These are phyloP conservation scores for Microplitis mediator DNA, from an alignment of 1,140 invertebrate species.

Conservation along the genomic window DNA sequence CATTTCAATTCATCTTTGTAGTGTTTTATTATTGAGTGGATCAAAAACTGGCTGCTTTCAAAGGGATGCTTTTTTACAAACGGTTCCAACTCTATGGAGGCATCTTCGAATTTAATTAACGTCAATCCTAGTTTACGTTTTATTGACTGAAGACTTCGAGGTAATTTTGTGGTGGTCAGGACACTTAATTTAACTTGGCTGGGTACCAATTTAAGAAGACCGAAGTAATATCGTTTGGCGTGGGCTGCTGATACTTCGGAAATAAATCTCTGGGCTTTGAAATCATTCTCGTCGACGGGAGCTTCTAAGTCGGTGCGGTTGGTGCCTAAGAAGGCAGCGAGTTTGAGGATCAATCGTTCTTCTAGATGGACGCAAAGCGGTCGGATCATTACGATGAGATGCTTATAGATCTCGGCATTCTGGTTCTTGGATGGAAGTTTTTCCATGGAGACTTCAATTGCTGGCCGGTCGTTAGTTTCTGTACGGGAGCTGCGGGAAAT, in stretches of 20 bases:
- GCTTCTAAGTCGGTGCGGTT: conserved; percentile 51
- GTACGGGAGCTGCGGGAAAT: conserved; percentile 63
- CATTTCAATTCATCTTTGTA: conserved; percentile 90
- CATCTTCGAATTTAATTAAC: conserved; percentile 95
- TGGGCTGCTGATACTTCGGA: conserved; percentile 81
- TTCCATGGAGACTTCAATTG: conserved; percentile 70
- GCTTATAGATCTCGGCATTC: conserved; percentile 75
- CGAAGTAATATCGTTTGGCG: conserved; percentile 89
- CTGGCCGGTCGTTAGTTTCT: conserved; percentile 63
- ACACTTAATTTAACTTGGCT: conserved; percentile 85
- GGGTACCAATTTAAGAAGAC: conserved; percentile 78
- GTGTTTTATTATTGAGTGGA: conserved; percentile 77
- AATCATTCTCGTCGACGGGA: conserved; percentile 74
- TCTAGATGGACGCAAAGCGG: conserved; percentile 87
- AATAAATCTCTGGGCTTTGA: conserved; percentile 75
- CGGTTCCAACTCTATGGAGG: conserved; percentile 87
- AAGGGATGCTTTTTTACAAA: conserved; percentile 86
- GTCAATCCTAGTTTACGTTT: conserved; percentile 88
- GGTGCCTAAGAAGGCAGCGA: conserved; percentile 74
- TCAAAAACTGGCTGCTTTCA: conserved; percentile 84
- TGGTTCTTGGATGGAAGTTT: conserved; percentile 73
- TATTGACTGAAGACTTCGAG: conserved; percentile 75
- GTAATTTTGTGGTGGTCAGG: conserved; percentile 81
- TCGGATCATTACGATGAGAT: conserved; percentile 81
- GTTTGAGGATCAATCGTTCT: conserved; percentile 84